Evolutionary conservation across 92 coral and sea anemone genomes (phyloP).

Genomic region (Epizoanthus ramosus): DNA sequence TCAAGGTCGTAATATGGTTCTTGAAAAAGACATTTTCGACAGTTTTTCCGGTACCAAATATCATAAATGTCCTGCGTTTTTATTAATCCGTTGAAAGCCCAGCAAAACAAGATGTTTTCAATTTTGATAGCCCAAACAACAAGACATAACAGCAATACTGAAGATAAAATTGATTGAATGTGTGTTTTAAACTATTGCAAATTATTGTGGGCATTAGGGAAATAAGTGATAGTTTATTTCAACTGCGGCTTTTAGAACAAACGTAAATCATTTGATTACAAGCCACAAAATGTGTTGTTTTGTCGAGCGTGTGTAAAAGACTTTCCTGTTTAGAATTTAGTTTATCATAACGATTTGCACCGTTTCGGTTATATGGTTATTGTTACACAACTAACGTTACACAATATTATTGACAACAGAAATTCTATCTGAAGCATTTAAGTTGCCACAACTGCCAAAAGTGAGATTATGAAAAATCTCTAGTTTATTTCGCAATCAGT

Average conservation of each 20-base stretch:
- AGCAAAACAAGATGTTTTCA: constrained; percentile 19
- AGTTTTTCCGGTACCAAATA: constrained; percentile 4
- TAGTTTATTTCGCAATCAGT: background rate
- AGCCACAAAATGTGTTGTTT: constrained; percentile 10
- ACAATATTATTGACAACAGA: constrained; percentile 14
- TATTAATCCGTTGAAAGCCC: constrained; percentile 21
- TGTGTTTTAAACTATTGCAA: constrained; percentile 20
- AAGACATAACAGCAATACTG: constrained; percentile 34
- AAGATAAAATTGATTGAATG: constrained; percentile 31
- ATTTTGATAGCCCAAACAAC: constrained; percentile 20
- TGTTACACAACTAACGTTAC: background rate
- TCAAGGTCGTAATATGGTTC: constrained; percentile 21
- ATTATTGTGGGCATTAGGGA: constrained; percentile 33
- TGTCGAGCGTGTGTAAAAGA: constrained; percentile 33
- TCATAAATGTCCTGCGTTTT: constrained; percentile 5
- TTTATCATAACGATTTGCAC: constrained; percentile 28
- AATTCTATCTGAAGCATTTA: constrained; percentile 1
- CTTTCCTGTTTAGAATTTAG: constrained; percentile 27
- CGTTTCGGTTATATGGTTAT: constrained; percentile 4
- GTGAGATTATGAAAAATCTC: background rate
- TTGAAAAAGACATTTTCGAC: constrained; percentile 22
- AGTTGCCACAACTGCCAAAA: constrained; percentile 17
- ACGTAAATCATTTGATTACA: constrained; percentile 22
- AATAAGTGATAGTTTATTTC: constrained; percentile 42
- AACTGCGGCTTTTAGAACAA: constrained; percentile 14